Base-by-base conservation (phyloP, 2,888 invertebrate species). In the Mythimna pallens region DNA sequence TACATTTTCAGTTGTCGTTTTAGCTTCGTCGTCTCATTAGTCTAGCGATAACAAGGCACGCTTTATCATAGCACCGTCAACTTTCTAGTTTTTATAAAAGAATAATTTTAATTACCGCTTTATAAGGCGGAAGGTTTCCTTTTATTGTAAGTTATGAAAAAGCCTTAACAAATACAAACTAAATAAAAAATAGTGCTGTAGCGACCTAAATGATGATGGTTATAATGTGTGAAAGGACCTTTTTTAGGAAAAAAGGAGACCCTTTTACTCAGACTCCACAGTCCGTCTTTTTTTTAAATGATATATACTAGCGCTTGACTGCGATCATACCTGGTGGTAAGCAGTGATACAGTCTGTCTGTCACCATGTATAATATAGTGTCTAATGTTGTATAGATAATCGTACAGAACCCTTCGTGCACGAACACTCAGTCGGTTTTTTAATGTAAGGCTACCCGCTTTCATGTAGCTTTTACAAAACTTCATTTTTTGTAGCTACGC, bases 391-490 rank as follows among this genome's bases (percentile, higher is more conserved):
- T 8, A 36, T 36, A 36, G 7, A 36, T 36, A 36, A 36, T 7
- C 1, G 12, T 43, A 43, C 12, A 4, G 12, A 12, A 43, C 12
- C 5, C 40, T 43, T 43, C 40, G 40, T 43, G 40, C 12, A 4
- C 40, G 40, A 43, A 12, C 12, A 43, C 12, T 43, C 2, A 12
- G 10, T 12, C 12, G 3, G 40, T 43, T 76, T 71, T 52, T 73
- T 69, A 57, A 20, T 14, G n/a, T 54, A 55, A 30, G n/a, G 65
- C 47, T 80, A 22, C 36, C 43, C 43, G 70, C 79, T 76, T 84
- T 72, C 57, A 55, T 64, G 71, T 54, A 62, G 68, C 65, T 78
- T 84, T 76, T 57, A 71, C 52, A 75, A 70, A 63, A 66, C 57
- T 34, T 34, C 36, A 40, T 66, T 78, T 83, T 84, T 74, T 70